These are phyloP conservation scores for Corynorhinus townsendii DNA, from an alignment of 2,113 vertebrate genomes.

Conservation along the genomic window DNA sequence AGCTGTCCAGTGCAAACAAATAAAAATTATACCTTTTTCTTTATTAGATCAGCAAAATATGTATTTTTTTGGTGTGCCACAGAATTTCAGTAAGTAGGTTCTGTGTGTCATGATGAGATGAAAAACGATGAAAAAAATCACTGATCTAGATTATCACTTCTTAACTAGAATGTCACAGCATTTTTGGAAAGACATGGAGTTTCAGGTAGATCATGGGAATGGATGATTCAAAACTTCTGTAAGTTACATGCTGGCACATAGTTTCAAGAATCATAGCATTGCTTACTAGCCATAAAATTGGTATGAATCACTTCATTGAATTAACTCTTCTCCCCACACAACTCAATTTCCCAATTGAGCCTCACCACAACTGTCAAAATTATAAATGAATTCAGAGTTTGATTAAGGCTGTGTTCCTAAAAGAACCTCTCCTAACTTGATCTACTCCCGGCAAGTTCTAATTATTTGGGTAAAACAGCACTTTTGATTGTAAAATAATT, in stretches of 20 bases:
- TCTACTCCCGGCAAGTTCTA: not conserved
- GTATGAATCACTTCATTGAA: not conserved
- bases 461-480: not conserved
- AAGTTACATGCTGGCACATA: not conserved
- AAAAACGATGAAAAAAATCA: not conserved
- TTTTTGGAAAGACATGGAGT: not conserved
- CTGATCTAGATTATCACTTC: not conserved
- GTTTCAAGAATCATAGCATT: not conserved
- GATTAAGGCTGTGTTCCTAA: not conserved
- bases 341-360: not conserved
- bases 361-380: slow-evolving; percentile 41
- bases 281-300: not conserved
- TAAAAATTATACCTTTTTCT: not conserved
- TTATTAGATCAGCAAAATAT: not conserved
- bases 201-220: not conserved
- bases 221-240: not conserved
- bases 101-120: not conserved
- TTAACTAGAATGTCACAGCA: not conserved
- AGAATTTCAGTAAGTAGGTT: not conserved
- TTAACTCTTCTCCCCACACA: not conserved
- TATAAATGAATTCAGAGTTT: not conserved
- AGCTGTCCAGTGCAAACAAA: not conserved
- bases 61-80: not conserved
- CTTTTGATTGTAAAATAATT: not conserved
- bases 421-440: not conserved